Conservation (phyloP, 2,888 invertebrate genomes). For the Pollenia angustigena region DNA sequence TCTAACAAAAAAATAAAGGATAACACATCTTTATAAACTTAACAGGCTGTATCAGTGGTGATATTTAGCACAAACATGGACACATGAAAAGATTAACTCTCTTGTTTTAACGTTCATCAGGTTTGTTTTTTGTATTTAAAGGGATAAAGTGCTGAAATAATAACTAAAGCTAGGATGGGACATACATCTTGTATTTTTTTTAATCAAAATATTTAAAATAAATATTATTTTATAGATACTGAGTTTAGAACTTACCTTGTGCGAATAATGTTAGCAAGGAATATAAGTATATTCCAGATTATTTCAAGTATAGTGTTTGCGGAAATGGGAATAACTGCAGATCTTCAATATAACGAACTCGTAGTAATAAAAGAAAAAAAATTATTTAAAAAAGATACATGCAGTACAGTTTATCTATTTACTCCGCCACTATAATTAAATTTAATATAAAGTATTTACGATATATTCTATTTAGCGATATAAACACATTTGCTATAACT, state of each 20-base stretch:
- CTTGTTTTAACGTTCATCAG: constrained; percentile 46
- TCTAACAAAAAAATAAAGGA: constrained; percentile 20
- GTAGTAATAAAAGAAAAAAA: no score
- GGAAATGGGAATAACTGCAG: no score
- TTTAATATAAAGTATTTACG: no score
- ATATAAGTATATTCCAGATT: no score
- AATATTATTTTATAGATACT: constrained; percentile 12
- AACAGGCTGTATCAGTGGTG: constrained; percentile 24
- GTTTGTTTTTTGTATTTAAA: constrained; percentile 31
- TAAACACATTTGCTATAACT: no score
- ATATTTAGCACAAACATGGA: constrained; percentile 36
- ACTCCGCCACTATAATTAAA: no score
- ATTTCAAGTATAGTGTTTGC: no score
- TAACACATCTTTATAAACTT: constrained; percentile 48
- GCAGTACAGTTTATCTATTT: no score
- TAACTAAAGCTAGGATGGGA: background rate
- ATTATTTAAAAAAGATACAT: no score
- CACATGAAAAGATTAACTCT: constrained; percentile 24
- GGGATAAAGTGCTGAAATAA: constrained; percentile 26
- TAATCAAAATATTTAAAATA: constrained; percentile 20
- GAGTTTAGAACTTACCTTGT: constrained; percentile 31
- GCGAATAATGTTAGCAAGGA: no score
- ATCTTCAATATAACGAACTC: no score
- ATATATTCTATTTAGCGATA: no score
- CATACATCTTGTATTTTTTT: background rate